These are phyloP conservation scores for Plebejus argus DNA, from an alignment of 2,888 invertebrate genomes.

Conservation along the genomic window DNA sequence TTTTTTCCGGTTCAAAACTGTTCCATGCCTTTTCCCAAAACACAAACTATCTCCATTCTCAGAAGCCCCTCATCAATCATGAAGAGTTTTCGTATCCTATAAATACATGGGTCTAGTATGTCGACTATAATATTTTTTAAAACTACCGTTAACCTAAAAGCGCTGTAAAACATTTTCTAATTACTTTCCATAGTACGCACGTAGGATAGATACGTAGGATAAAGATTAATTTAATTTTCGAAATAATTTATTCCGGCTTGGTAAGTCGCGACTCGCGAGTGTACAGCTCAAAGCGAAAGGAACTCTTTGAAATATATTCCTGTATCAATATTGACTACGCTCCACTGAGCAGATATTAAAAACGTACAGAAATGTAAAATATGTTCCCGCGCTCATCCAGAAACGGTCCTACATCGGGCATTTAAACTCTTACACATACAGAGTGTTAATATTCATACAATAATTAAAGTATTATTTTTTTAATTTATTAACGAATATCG, in stretches of 20 bases:
- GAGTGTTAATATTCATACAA: background rate
- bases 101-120: background rate
- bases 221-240: conserved; percentile 1
- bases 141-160: background rate
- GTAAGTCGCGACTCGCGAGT: conserved; percentile 23
- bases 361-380: conserved; percentile 34
- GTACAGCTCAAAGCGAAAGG: conserved; percentile 35
- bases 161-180: background rate
- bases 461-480: too few species aligned
- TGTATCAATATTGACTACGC: conserved; percentile 35
- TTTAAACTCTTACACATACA: conserved; percentile 18
- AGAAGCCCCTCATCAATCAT: too few species aligned
- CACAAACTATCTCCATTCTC: too few species aligned
- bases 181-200: background rate
- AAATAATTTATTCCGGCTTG: conserved; percentile 22
- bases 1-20: too few species aligned
- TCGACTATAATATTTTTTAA: background rate
- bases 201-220: background rate
- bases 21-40: too few species aligned
- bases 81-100: too few species aligned
- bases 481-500: too few species aligned
- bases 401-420: conserved; percentile 7
- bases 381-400: conserved; percentile 19
- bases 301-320: conserved; percentile 37
- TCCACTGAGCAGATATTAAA: conserved; percentile 37